These are phyloP conservation scores for Oreonectes daqikongensis DNA, from an alignment of 2,797 vertebrate species.

Conservation along the genomic window DNA sequence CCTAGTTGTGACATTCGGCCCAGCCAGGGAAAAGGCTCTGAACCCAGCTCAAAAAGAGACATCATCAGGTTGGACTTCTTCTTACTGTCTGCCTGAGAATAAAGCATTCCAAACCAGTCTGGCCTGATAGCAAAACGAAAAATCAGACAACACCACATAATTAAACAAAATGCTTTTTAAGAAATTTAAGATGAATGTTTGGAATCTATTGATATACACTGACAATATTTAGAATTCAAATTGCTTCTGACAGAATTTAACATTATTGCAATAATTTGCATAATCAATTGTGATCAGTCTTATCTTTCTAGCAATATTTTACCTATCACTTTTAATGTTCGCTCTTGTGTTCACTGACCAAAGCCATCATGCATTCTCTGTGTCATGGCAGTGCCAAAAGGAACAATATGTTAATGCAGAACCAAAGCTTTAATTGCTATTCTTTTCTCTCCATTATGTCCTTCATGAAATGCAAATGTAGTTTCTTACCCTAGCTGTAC, in stretches of 20 bases:
- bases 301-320: no score
- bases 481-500: slow-evolving; percentile 90
- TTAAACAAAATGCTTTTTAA: not conserved
- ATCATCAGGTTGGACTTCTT: slow-evolving; percentile 99
- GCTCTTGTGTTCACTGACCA: no score
- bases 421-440: no score
- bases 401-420: no score
- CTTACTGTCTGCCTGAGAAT: slow-evolving; percentile 99
- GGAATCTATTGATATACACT: no score
- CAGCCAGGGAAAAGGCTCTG: slow-evolving; percentile 93
- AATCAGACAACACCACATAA: not conserved
- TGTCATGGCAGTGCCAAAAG: not conserved
- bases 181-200: not conserved
- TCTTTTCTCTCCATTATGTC: no score
- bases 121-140: slow-evolving; percentile 70
- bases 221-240: not conserved
- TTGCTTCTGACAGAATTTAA: not conserved
- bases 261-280: no score
- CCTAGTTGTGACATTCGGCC: slow-evolving; percentile 93
- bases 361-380: no score
- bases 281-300: no score
- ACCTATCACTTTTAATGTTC: no score
- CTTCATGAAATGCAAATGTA: not conserved
- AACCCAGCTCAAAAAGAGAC: slow-evolving; percentile 94
- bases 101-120: slow-evolving; percentile 98